Conservation (phyloP, 2,888 invertebrate species). For the Trichogramma dendrolimi region DNA sequence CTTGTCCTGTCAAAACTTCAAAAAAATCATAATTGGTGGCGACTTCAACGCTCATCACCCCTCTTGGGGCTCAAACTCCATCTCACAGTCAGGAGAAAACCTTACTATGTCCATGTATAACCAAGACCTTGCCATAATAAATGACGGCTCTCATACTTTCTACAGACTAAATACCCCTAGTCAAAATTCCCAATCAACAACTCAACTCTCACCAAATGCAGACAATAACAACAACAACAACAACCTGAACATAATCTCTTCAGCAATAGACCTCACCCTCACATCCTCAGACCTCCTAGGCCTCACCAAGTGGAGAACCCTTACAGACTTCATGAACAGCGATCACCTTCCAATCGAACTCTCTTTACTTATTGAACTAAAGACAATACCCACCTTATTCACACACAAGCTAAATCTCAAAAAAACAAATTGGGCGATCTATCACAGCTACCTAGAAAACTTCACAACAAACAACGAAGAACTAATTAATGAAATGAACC, state of each 20-base stretch:
- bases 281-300: neutral
- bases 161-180: no score
- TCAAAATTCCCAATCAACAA: neutral
- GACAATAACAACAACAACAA: no score
- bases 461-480: no score
- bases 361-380: neutral
- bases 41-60: conserved; percentile 9
- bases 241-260: neutral
- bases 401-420: conserved; percentile 3
- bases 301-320: neutral
- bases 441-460: neutral
- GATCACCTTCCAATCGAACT: conserved; percentile 5
- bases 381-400: neutral
- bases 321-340: neutral
- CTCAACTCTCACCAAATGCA: neutral
- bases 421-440: neutral
- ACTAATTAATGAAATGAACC: neutral
- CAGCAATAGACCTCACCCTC: neutral
- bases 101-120: neutral
- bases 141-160: conserved; percentile 5
- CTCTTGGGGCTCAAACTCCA: neutral
- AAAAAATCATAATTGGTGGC: neutral
- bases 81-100: neutral
- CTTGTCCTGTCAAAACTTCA: neutral
- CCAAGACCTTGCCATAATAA: neutral